Conservation (phyloP, 2,113 vertebrate genomes). For the Semicossyphus pulcher region DNA sequence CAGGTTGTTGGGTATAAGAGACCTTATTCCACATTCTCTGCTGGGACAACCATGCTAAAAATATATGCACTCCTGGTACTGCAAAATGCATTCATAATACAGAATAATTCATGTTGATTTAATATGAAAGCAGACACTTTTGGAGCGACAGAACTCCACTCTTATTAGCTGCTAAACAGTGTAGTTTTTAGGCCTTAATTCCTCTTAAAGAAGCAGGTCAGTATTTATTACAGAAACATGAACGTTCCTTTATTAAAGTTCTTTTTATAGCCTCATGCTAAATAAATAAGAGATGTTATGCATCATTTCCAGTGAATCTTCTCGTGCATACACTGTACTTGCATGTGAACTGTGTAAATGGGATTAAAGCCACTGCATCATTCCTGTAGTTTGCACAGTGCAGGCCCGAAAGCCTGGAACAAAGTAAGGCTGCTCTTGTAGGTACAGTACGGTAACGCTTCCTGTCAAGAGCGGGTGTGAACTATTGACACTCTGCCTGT, state of each 20-base stretch:
- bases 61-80: constrained; percentile 1
- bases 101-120: constrained; percentile 27
- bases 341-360: constrained; percentile 11
- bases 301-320: constrained; percentile 20
- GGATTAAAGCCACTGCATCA: constrained; percentile 31
- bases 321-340: not conserved
- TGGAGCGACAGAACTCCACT: not conserved
- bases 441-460: not conserved
- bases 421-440: constrained; percentile 2
- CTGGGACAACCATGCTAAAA: constrained; percentile 13
- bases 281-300: constrained; percentile 25
- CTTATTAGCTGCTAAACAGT: constrained; percentile 13
- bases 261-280: constrained; percentile 40
- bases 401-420: constrained; percentile 17
- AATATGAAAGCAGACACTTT: constrained; percentile 18
- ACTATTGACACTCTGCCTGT: not conserved
- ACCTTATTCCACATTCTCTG: not conserved
- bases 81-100: constrained; percentile 18
- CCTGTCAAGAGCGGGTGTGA: constrained; percentile 5
- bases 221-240: constrained; percentile 3
- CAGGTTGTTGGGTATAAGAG: not conserved
- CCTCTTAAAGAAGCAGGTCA: constrained; percentile 23
- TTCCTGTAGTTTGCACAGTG: constrained; percentile 29
- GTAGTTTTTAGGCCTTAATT: not conserved
- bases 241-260: not conserved